These are phyloP conservation scores for Phrynocephalus versicolor DNA, from an alignment of 2,113 vertebrate genomes.

Conservation along the genomic window DNA sequence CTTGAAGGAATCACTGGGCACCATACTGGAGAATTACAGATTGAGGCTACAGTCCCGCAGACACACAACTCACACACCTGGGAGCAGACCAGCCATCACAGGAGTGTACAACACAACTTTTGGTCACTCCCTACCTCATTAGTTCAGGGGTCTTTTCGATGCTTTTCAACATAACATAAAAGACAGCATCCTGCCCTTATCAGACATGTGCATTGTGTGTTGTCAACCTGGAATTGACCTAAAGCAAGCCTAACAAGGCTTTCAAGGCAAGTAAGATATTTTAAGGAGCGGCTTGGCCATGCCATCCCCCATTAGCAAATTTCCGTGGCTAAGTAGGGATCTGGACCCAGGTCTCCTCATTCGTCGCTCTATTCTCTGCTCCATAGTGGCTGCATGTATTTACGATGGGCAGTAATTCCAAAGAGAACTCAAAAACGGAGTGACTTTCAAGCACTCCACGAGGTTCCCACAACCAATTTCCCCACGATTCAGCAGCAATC, in stretches of 20 bases:
- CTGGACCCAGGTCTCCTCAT: too few species aligned
- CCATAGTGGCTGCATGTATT: not conserved
- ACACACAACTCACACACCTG: not conserved
- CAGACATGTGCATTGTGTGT: too few species aligned
- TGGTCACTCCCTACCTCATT: too few species aligned
- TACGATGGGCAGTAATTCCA: not conserved
- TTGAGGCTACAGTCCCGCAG: constrained; percentile 11
- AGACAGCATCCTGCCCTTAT: not conserved
- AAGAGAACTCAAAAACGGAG: not conserved
- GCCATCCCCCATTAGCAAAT: too few species aligned
- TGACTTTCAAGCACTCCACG: not conserved
- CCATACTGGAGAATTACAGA: constrained; percentile 37
- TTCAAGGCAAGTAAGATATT: too few species aligned
- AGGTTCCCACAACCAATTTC: constrained; percentile 43
- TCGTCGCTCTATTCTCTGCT: too few species aligned
- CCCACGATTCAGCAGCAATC: constrained; percentile 30
- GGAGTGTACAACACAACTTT: not conserved
- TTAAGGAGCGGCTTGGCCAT: too few species aligned
- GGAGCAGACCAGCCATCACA: not conserved
- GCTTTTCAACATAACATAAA: constrained; percentile 23
- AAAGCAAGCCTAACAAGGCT: too few species aligned
- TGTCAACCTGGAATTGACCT: too few species aligned
- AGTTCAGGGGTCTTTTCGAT: constrained; percentile 35
- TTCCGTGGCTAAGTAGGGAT: too few species aligned
- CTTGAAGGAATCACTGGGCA: constrained; percentile 30